Percentiles rank a stretch among this genome's conserved stretches.
Conservation (phyloP, 2,888 invertebrate species). For the Drosophila colorata region DNA sequence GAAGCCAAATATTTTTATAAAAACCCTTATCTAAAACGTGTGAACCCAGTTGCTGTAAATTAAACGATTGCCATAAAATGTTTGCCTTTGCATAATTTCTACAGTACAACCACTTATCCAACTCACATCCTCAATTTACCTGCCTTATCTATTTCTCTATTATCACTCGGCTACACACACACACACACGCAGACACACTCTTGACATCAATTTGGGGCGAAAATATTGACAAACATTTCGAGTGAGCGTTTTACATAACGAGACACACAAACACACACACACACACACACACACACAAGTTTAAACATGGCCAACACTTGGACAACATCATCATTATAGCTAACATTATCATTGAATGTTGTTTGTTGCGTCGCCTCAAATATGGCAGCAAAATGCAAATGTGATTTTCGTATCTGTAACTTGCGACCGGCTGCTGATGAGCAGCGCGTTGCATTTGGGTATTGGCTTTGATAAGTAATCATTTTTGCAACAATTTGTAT, state of each 20-base stretch:
- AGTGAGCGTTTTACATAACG: conserved; percentile 59
- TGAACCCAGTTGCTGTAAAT: conserved; percentile 3
- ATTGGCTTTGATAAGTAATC: conserved; percentile 58
- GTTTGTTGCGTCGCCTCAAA: conserved; percentile 27
- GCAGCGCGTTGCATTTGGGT: conserved; percentile 16
- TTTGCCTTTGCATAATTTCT: conserved; percentile 12
- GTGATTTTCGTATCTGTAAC: conserved; percentile 3
- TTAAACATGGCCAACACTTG: conserved; percentile 19
- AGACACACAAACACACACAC: neutral
- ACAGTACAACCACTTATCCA: conserved; percentile 19
- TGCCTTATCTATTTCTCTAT: conserved; percentile 36
- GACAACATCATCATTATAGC: conserved; percentile 19
- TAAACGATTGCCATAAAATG: neutral
- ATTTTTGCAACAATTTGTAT: conserved; percentile 66
- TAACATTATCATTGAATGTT: conserved; percentile 17
- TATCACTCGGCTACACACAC: conserved; percentile 26
- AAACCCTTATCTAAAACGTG: conserved; percentile 13
- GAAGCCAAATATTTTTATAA: neutral
- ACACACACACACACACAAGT: neutral
- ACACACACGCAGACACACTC: conserved; percentile 19
- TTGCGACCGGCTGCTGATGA: conserved; percentile 10
- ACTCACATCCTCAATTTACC: conserved; percentile 42
- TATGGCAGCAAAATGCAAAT: conserved; percentile 56
- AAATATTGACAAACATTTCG: conserved; percentile 59
- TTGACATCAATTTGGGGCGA: conserved; percentile 57